phyloP scores from a whole-genome alignment of 2,888 invertebrate species.

The Lottia gigantea region DNA sequence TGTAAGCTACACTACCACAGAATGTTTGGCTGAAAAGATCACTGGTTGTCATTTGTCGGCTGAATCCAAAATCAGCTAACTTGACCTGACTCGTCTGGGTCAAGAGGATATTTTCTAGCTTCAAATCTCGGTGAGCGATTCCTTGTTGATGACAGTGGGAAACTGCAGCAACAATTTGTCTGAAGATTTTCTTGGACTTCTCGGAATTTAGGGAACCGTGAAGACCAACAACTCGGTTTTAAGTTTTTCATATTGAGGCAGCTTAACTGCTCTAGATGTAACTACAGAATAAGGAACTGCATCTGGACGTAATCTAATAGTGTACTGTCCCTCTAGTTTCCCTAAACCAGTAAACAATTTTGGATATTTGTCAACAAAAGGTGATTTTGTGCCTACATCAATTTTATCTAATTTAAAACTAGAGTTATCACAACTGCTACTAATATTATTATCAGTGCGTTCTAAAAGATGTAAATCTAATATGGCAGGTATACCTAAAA shows the following conservation, averaged over 20 bases:
- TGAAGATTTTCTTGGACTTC: constrained; percentile 7
- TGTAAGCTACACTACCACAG: constrained; percentile 6
- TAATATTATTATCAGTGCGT: no score
- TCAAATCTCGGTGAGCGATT: constrained; percentile 7
- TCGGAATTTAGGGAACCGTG: constrained; percentile 6
- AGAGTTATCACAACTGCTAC: no score
- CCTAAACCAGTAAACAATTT: no score
- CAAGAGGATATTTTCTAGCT: constrained; percentile 1
- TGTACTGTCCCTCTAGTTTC: no score
- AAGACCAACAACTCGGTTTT: neutral
- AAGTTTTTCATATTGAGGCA: neutral
- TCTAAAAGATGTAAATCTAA: no score
- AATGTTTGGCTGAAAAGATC: constrained; percentile 1
- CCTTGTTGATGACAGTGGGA: neutral
- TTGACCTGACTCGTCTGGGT: neutral
- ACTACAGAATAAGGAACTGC: neutral
- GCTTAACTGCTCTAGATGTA: neutral
- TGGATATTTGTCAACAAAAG: no score
- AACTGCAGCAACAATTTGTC: constrained; percentile 5
- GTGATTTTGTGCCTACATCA: no score
- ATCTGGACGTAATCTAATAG: no score
- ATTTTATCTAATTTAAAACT: no score
- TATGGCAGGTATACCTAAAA: no score
- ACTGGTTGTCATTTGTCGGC: constrained; percentile 2
- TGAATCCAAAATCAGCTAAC: constrained; percentile 8